phyloP scores from a whole-genome alignment of 2,888 invertebrate species.

The Caprella mutica region DNA sequence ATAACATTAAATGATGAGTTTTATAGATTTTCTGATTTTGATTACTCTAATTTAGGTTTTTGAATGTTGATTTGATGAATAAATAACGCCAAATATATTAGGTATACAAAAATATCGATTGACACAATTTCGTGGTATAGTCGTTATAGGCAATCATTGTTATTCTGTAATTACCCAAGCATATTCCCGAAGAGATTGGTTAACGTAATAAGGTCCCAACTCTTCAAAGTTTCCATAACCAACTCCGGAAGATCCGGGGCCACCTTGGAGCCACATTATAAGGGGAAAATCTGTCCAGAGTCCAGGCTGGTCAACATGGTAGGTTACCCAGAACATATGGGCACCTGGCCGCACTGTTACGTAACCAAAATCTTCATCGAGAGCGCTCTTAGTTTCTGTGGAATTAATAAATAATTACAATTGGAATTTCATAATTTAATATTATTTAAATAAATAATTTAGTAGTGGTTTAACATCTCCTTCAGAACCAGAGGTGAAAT shows the following conservation, averaged over 20 bases:
- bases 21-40: no score
- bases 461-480: no score
- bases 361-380: slow-evolving; percentile 49
- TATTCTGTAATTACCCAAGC: slow-evolving; percentile 32
- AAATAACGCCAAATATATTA: no score
- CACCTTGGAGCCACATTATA: slow-evolving; percentile 73
- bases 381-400: slow-evolving; percentile 4
- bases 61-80: no score
- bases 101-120: no score
- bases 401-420: background rate
- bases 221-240: slow-evolving; percentile 67
- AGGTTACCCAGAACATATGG: slow-evolving; percentile 80
- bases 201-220: slow-evolving; percentile 60
- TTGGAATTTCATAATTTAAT: no score
- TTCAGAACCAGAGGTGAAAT: no score
- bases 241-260: slow-evolving; percentile 64
- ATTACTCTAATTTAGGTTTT: no score
- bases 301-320: slow-evolving; percentile 47
- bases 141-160: no score
- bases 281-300: slow-evolving; percentile 46
- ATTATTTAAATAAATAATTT: no score
- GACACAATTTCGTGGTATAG: no score
- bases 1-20: no score
- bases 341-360: slow-evolving; percentile 60
- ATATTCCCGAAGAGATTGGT: slow-evolving; percentile 39